Base-by-base conservation (phyloP, 2,113 vertebrate species). In the Eleginops maclovinus region DNA sequence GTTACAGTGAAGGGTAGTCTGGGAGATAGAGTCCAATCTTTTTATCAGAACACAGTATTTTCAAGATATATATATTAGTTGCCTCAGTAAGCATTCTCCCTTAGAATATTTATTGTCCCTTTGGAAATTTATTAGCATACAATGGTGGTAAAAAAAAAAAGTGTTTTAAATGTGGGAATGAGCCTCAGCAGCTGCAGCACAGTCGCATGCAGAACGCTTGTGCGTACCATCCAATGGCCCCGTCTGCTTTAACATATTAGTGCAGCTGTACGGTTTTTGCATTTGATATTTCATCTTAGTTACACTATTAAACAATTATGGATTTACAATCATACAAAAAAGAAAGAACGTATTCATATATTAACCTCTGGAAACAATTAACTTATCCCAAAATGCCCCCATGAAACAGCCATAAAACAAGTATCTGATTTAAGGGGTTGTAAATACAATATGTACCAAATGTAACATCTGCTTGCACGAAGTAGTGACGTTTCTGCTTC, bases 281-380 rank as follows among this genome's bases (percentile, higher is more conserved):
- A 58, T 73, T 74, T 77, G 10, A 62, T 41, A 77, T 75, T 74
- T 65, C 5, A 60, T 75, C 63, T 59, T 82, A 24, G 66, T 91
- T 81, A 84, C 72, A 88, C 47, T 44, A 78, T 72, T 73, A 63
- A 79, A 84, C 72, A 87, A 72, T 75, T 76, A 77, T 83, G 16
- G 70, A 67, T 85, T 78, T 71, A 91, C 79, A 89, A 81, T 83
- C 15, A 82, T 81, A 89, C 63, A 91, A 91, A 89, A 90, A 83
- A 69, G 44, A 47, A n/a, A 61, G 31, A 56, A 47, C 21, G 7
- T 80, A 77, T 82, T 70, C 64, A 93, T 92, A 93, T 92, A 94
- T 92, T 92, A 92, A 88, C 67, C 71, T 92, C 84, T 92, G 82
- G 47, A 90, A 87, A 90, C 75, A 87, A 82, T 87, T 47, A 83